phyloP scores from a whole-genome alignment of 1,140 invertebrate genomes.

The Ceratina calcarata region DNA sequence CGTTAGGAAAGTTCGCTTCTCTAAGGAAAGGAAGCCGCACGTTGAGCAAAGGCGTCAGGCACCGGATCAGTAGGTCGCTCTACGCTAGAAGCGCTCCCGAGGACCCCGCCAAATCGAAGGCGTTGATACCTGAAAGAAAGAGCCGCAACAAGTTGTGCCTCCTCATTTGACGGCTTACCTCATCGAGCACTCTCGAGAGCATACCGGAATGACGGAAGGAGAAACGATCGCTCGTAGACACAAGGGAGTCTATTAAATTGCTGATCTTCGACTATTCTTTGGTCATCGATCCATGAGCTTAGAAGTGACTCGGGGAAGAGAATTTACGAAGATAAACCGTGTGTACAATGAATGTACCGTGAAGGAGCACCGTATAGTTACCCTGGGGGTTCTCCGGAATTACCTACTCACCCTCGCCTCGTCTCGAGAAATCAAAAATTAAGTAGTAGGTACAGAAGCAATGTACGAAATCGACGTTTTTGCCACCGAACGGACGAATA shows the following conservation, averaged over 20 bases:
- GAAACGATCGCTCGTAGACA: not conserved
- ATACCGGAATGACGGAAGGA: slow-evolving; percentile 73
- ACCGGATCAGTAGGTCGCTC: slow-evolving; percentile 79
- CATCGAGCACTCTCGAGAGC: slow-evolving; percentile 76
- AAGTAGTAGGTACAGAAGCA: too few relatives aligned
- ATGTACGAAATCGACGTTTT: too few relatives aligned
- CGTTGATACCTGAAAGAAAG: slow-evolving; percentile 76
- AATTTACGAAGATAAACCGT: too few relatives aligned
- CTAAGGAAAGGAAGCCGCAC: slow-evolving; percentile 80
- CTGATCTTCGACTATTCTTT: not conserved
- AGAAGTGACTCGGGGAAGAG: too few relatives aligned
- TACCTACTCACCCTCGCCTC: too few relatives aligned
- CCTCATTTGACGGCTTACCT: slow-evolving; percentile 78
- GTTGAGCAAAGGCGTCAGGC: slow-evolving; percentile 75
- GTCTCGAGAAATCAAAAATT: too few relatives aligned
- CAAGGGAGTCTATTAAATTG: not conserved
- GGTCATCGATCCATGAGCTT: too few relatives aligned
- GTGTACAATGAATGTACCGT: too few relatives aligned
- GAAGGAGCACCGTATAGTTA: too few relatives aligned
- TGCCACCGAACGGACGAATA: too few relatives aligned
- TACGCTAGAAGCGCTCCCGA: slow-evolving; percentile 80
- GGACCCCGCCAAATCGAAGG: slow-evolving; percentile 75
- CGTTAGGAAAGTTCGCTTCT: slow-evolving; percentile 81
- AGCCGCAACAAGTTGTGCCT: slow-evolving; percentile 77
- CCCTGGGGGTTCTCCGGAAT: too few relatives aligned